Percentiles rank a stretch among this genome's conserved stretches.
Evolutionary conservation across 2,888 invertebrate species (phyloP).

Genomic region (Pyrgus malvae): DNA sequence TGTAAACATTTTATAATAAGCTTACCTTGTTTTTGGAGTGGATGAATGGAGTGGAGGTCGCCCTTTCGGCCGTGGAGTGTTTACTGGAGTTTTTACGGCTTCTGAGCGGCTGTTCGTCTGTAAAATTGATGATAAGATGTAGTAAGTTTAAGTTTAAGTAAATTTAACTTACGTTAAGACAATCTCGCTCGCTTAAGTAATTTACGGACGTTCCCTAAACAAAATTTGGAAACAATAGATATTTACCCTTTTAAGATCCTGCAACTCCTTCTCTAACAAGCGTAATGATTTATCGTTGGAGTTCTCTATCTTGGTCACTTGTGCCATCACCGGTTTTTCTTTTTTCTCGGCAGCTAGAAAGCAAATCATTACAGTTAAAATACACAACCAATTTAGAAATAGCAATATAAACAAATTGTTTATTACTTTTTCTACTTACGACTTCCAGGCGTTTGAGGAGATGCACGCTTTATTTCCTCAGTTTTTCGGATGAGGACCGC

Average conservation of each 20-base stretch:
- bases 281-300: constrained; percentile 71
- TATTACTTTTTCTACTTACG: not conserved
- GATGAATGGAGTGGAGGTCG: constrained; percentile 62
- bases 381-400: not conserved
- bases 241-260: constrained; percentile 79
- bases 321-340: constrained; percentile 38
- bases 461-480: constrained; percentile 46
- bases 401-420: not conserved
- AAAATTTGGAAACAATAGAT: not conserved
- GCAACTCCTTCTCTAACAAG: constrained; percentile 81
- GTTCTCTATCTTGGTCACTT: constrained; percentile 46
- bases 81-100: constrained; percentile 46
- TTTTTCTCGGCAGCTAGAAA: constrained; percentile 46
- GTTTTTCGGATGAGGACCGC: constrained; percentile 22
- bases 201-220: not conserved
- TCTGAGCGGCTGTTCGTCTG: constrained; percentile 65
- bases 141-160: too few species aligned
- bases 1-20: not conserved
- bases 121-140: constrained; percentile 30
- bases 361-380: not conserved
- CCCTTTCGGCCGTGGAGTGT: constrained; percentile 45
- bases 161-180: too few species aligned
- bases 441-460: constrained; percentile 38
- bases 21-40: constrained; percentile 65
- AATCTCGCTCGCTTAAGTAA: too few species aligned